Conservation (phyloP, 2,113 vertebrate genomes). For the Hippocampus comes region DNA sequence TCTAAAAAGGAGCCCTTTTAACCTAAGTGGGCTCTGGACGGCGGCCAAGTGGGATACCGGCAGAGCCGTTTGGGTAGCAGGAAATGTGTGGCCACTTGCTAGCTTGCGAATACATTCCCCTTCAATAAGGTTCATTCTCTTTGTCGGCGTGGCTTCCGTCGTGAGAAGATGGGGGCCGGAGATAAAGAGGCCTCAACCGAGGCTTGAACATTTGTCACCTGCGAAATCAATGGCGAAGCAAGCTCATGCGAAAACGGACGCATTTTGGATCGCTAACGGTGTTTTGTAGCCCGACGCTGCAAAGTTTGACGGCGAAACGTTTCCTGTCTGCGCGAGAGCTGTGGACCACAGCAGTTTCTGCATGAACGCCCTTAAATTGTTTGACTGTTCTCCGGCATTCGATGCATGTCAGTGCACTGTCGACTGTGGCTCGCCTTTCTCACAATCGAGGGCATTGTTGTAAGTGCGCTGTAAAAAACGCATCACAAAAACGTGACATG, state of each 20-base stretch:
- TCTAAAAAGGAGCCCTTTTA: constrained; percentile 50
- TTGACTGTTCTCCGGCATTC: too few species aligned
- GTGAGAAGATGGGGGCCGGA: constrained; percentile 16
- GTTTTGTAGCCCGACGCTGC: background rate
- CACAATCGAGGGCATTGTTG: too few species aligned
- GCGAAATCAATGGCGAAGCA: background rate
- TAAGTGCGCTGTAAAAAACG: too few species aligned
- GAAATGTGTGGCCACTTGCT: constrained; percentile 64
- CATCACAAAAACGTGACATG: too few species aligned
- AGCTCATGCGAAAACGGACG: background rate
- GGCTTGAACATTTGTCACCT: constrained; percentile 1
- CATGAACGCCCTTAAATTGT: too few species aligned
- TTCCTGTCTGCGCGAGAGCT: background rate
- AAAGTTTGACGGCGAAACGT: background rate
- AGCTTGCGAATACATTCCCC: constrained; percentile 43
- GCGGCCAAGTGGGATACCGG: constrained; percentile 66
- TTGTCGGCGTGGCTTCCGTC: constrained; percentile 42
- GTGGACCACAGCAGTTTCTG: too few species aligned
- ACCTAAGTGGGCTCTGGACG: constrained; percentile 62
- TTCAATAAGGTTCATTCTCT: constrained; percentile 50
- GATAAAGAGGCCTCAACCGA: background rate
- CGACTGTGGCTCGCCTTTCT: too few species aligned
- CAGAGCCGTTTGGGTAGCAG: constrained; percentile 58
- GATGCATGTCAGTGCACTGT: too few species aligned
- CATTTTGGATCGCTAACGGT: background rate